Conservation (phyloP, 2,797 vertebrate genomes). For the Psittacula derbiana region DNA sequence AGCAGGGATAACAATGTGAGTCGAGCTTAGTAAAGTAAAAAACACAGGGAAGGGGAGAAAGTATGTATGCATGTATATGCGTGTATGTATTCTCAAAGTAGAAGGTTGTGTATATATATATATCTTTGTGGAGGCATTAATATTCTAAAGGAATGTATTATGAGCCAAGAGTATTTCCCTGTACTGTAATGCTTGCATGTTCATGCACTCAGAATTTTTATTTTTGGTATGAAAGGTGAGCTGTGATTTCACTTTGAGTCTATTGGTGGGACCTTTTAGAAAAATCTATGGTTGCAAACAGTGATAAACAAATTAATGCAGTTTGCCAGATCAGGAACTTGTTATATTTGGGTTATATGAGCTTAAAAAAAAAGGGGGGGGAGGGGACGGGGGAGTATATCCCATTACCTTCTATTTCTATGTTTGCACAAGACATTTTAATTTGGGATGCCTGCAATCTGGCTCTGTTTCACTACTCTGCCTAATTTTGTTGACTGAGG, state of each 20-base stretch:
- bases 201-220: background rate
- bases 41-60: background rate
- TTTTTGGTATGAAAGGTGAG: background rate
- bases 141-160: background rate
- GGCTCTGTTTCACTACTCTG: background rate
- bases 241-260: background rate
- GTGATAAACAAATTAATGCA: accelerated
- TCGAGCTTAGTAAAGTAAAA: background rate
- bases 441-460: background rate
- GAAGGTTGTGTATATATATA: background rate
- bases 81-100: background rate
- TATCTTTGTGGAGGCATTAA: background rate
- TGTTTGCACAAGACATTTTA: background rate
- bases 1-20: background rate
- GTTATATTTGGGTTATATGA: background rate
- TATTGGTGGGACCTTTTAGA: background rate
- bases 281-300: background rate
- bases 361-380: background rate
- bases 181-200: background rate
- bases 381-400: accelerated
- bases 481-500: background rate
- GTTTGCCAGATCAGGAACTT: background rate
- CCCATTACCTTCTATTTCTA: accelerated
- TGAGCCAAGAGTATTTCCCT: background rate
- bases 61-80: accelerated